These are phyloP conservation scores for Erpetoichthys calabaricus DNA, from an alignment of 2,797 vertebrate genomes.

Conservation along the genomic window DNA sequence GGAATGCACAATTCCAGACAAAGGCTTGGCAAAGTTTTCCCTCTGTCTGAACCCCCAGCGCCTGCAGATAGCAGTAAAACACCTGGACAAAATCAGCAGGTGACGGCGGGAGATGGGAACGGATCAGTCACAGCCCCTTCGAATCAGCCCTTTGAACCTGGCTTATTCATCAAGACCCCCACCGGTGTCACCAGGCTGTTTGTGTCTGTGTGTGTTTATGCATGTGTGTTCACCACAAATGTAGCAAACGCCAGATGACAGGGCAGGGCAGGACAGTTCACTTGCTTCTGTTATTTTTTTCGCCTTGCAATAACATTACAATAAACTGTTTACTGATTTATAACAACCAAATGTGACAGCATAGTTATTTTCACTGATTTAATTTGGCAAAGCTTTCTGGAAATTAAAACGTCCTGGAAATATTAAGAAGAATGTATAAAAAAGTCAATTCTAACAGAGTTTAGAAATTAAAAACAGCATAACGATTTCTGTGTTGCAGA, in stretches of 20 bases:
- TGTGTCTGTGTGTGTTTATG: neutral
- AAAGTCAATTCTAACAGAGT: too few species aligned
- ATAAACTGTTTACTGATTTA: too few species aligned
- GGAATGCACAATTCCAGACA: constrained; percentile 67
- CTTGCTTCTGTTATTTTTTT: neutral
- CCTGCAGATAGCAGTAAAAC: constrained; percentile 69
- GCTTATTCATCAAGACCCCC: constrained; percentile 67
- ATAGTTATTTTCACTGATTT: too few species aligned
- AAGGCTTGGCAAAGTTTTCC: constrained; percentile 63
- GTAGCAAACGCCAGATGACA: constrained; percentile 38
- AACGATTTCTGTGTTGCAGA: too few species aligned
- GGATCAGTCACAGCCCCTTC: constrained; percentile 61
- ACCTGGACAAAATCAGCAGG: constrained; percentile 78
- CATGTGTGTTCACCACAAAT: neutral
- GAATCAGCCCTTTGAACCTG: constrained; percentile 73
- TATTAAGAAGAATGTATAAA: too few species aligned
- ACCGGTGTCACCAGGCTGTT: constrained; percentile 67
- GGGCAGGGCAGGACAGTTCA: constrained; percentile 46
- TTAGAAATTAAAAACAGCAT: too few species aligned
- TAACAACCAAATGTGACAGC: too few species aligned
- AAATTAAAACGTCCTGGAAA: too few species aligned
- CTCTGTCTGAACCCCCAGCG: constrained; percentile 64
- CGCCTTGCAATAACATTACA: too few species aligned
- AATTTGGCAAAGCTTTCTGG: too few species aligned
- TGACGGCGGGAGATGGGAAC: constrained; percentile 59